Conservation (phyloP, 2,888 invertebrate species). For the Eupithecia inturbata region DNA sequence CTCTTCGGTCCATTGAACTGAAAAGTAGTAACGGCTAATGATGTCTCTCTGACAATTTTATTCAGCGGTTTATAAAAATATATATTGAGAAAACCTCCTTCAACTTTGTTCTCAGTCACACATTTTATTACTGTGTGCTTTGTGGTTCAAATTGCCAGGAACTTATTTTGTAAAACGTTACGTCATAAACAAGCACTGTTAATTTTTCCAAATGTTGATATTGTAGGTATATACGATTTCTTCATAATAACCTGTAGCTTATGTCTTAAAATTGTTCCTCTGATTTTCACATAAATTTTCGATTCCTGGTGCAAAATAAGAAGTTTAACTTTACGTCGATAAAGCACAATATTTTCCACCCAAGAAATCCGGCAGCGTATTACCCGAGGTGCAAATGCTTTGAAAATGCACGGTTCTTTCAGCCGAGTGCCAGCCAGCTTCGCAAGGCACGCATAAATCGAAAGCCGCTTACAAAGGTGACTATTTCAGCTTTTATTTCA, state of each 20-base stretch:
- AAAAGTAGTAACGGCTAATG: conserved; percentile 42
- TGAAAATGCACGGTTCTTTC: conserved; percentile 56
- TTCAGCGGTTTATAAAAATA: conserved; percentile 39
- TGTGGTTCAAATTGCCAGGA: not conserved
- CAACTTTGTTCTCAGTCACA: too few relatives aligned
- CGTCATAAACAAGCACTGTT: too few relatives aligned
- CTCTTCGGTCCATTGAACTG: conserved; percentile 43
- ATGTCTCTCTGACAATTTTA: conserved; percentile 38
- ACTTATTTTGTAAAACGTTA: too few relatives aligned
- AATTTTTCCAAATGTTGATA: too few relatives aligned
- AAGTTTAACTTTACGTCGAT: conserved; percentile 4
- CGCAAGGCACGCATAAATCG: conserved; percentile 61
- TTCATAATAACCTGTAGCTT: not conserved
- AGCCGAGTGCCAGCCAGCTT: conserved; percentile 29
- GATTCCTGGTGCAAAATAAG: not conserved
- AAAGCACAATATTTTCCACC: conserved; percentile 28
- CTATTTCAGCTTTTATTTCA: conserved; percentile 62
- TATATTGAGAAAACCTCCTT: conserved; percentile 6
- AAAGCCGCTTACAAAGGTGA: conserved; percentile 65
- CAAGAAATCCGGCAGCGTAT: conserved; percentile 34
- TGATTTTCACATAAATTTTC: not conserved
- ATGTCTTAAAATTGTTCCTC: not conserved
- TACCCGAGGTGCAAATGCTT: conserved; percentile 51
- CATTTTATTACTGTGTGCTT: not conserved
- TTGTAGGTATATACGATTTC: not conserved